A percentile compares a stretch with the other conserved stretches of the same genome.
These are phyloP conservation scores for Pogonocherus hispidulus DNA, from an alignment of 2,888 invertebrate genomes.

Conservation along the genomic window DNA sequence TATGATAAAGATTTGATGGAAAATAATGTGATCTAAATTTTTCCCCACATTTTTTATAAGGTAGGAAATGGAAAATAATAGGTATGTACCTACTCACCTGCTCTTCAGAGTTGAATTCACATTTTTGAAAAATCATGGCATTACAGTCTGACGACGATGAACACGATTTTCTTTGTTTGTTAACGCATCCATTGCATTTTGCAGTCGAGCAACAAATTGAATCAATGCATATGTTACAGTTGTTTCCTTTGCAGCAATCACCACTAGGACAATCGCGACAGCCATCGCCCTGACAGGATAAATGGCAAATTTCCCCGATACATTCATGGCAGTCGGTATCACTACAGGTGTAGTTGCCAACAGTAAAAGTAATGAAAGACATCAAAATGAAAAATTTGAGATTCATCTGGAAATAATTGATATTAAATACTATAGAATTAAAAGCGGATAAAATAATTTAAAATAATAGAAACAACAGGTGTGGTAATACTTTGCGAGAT, in stretches of 20 bases:
- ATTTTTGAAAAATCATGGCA: not conserved
- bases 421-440: not conserved
- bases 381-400: not conserved
- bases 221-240: slow-evolving; percentile 17
- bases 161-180: not conserved
- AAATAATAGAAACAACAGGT: no score
- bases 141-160: not conserved
- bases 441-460: no score
- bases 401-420: slow-evolving; percentile 14
- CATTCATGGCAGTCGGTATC: slow-evolving; percentile 9
- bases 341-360: not conserved
- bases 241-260: slow-evolving; percentile 17
- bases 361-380: not conserved
- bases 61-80: no score
- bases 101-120: not conserved
- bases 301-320: slow-evolving; percentile 4
- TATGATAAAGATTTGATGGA: no score
- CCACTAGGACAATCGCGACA: slow-evolving; percentile 16
- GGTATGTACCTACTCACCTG: no score
- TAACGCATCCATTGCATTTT: slow-evolving; percentile 20
- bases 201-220: slow-evolving; percentile 15
- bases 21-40: no score
- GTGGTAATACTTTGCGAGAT: no score
- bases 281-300: slow-evolving; percentile 6
- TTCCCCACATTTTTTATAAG: no score